These are phyloP conservation scores for Drosophila erecta DNA, from an alignment of 1,140 invertebrate genomes.

Conservation along the genomic window DNA sequence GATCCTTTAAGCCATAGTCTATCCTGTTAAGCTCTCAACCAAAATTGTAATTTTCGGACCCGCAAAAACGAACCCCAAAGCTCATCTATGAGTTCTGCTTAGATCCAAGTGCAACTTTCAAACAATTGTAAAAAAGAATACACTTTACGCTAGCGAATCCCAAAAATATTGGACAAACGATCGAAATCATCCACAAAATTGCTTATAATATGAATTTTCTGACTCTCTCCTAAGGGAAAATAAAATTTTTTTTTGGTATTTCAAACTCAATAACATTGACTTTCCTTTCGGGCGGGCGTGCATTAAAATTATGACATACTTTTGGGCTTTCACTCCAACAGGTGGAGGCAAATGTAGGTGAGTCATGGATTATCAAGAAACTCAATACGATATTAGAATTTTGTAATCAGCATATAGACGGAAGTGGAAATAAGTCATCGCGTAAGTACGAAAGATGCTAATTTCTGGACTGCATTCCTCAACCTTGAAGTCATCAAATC, in stretches of 20 bases:
- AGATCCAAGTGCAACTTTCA: neutral
- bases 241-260: slow-evolving; percentile 79
- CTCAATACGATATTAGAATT: neutral
- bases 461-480: neutral
- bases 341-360: neutral
- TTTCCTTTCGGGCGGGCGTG: slow-evolving; percentile 5
- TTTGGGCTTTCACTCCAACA: neutral
- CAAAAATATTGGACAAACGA: slow-evolving; percentile 34
- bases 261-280: slow-evolving; percentile 49
- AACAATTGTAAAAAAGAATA: slow-evolving; percentile 13
- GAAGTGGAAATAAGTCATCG: neutral
- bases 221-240: slow-evolving; percentile 57
- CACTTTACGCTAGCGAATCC: slow-evolving; percentile 31
- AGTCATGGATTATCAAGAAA: neutral
- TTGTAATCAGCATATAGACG: neutral
- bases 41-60: slow-evolving; percentile 30
- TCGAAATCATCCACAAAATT: slow-evolving; percentile 44
- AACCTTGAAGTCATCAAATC: neutral
- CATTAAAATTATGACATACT: neutral
- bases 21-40: slow-evolving; percentile 4
- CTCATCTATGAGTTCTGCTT: slow-evolving; percentile 15
- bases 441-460: slow-evolving; percentile 1
- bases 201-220: slow-evolving; percentile 55
- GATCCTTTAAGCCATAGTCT: slow-evolving; percentile 7
- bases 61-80: slow-evolving; percentile 1